Conservation (phyloP, 1,140 invertebrate species). For the Notospermus geniculatus region DNA sequence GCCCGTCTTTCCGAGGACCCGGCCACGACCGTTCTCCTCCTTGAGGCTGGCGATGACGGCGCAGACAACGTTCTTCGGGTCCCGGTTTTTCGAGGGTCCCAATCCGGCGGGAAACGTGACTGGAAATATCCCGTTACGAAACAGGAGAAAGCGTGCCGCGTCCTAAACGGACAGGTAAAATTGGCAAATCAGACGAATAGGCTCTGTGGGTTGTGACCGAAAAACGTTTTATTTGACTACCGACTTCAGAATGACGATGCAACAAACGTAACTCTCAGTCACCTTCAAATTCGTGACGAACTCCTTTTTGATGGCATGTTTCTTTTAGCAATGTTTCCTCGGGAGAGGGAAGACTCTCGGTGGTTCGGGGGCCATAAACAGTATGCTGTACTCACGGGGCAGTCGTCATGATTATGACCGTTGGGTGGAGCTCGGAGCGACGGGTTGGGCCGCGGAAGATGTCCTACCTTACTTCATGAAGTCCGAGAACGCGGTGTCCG, state of each 20-base stretch:
- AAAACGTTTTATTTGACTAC: conserved; percentile 69
- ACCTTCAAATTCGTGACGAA: too few relatives aligned
- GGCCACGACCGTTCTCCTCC: conserved; percentile 53
- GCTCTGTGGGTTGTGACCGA: too few relatives aligned
- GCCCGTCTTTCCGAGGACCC: conserved; percentile 46
- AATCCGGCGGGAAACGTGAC: too few relatives aligned
- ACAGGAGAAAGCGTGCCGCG: too few relatives aligned
- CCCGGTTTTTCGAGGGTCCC: conserved; percentile 52
- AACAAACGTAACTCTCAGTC: too few relatives aligned
- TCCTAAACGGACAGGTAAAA: too few relatives aligned
- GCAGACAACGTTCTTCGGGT: conserved; percentile 59
- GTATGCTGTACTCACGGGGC: conserved; percentile 94
- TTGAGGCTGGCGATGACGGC: conserved; percentile 59
- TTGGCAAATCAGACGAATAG: too few relatives aligned
- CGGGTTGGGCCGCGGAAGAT: conserved; percentile 82
- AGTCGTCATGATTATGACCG: conserved; percentile 90
- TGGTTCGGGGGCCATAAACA: conserved; percentile 91
- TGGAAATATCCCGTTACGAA: too few relatives aligned
- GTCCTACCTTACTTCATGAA: conserved; percentile 60
- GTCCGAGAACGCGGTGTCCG: conserved; percentile 38
- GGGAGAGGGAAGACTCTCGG: conserved; percentile 62
- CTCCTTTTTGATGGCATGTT: too few relatives aligned
- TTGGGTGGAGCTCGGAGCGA: conserved; percentile 86
- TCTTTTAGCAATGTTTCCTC: conserved; percentile 49
- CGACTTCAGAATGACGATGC: conserved; percentile 76